These are phyloP conservation scores for Linepithema humile DNA, from an alignment of 1,140 invertebrate genomes.

Conservation along the genomic window DNA sequence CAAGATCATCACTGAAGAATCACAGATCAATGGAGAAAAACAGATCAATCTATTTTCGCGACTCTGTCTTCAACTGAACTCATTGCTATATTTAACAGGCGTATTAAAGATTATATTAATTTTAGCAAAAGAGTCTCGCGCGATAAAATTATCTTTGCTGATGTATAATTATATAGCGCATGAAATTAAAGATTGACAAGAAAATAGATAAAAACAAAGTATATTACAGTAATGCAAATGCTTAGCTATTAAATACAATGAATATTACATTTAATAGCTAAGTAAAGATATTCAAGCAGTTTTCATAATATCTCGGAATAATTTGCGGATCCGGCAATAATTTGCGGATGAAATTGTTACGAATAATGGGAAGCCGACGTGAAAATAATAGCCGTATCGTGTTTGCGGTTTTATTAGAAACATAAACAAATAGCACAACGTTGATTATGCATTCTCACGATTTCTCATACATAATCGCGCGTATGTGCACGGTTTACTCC, in stretches of 20 bases:
- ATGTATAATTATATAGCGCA: not conserved
- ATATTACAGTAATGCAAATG: too few relatives aligned
- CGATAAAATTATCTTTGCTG: not conserved
- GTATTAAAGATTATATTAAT: too few relatives aligned
- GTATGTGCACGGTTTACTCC: not conserved
- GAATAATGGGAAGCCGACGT: not conserved
- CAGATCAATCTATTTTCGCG: not conserved
- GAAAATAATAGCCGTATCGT: conserved; percentile 3
- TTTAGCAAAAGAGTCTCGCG: not conserved
- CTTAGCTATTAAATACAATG: too few relatives aligned
- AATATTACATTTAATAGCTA: too few relatives aligned
- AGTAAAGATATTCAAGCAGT: not conserved
- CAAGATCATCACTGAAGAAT: too few relatives aligned
- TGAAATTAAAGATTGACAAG: not conserved
- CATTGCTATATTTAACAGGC: too few relatives aligned
- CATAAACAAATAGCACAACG: conserved; percentile 69
- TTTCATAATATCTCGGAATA: not conserved
- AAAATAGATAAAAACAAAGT: not conserved
- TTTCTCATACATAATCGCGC: conserved; percentile 24
- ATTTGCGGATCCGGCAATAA: not conserved
- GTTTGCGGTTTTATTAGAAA: conserved; percentile 70
- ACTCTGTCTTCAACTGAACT: not conserved
- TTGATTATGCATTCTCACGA: conserved; percentile 42
- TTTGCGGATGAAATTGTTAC: too few relatives aligned
- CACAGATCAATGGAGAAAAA: not conserved